These are phyloP conservation scores for Probosciger aterrimus DNA, from an alignment of 2,113 vertebrate species.

Conservation along the genomic window DNA sequence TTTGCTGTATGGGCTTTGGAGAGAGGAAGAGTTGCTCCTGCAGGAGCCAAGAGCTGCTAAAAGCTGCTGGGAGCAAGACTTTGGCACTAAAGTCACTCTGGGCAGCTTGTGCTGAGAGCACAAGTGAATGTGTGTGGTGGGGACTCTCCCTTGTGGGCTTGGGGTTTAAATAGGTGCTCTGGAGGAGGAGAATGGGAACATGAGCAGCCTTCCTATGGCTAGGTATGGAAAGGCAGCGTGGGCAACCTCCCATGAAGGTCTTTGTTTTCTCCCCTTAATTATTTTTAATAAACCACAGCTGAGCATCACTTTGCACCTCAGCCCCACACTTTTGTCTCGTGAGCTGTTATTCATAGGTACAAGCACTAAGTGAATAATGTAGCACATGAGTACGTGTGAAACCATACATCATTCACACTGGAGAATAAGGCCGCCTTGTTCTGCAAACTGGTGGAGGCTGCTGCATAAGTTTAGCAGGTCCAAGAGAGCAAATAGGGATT, in stretches of 20 bases:
- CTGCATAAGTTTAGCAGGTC: conserved; percentile 42
- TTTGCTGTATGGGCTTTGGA: not conserved
- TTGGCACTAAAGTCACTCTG: not conserved
- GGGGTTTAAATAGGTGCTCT: not conserved
- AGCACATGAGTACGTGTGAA: conserved; percentile 43
- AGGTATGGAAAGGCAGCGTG: not conserved
- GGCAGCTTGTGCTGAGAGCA: not conserved
- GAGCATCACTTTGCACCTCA: not conserved
- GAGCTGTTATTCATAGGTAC: conserved; percentile 43
- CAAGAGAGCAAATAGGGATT: not conserved
- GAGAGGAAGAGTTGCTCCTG: not conserved
- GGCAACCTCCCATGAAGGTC: not conserved
- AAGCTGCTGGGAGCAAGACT: not conserved
- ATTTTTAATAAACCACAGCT: not conserved
- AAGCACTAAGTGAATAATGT: conserved; percentile 42
- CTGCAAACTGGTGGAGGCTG: conserved; percentile 25
- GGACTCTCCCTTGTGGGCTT: not conserved
- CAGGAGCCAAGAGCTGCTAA: not conserved
- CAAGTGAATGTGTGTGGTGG: accelerated
- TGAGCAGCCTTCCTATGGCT: accelerated
- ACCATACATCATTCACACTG: conserved; percentile 40
- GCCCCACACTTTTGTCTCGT: not conserved
- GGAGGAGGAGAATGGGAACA: not conserved
- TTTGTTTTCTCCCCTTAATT: not conserved
- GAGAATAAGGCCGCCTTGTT: conserved; percentile 59